Conservation (phyloP, 2,888 invertebrate genomes). For the Aethes cnicana region DNA sequence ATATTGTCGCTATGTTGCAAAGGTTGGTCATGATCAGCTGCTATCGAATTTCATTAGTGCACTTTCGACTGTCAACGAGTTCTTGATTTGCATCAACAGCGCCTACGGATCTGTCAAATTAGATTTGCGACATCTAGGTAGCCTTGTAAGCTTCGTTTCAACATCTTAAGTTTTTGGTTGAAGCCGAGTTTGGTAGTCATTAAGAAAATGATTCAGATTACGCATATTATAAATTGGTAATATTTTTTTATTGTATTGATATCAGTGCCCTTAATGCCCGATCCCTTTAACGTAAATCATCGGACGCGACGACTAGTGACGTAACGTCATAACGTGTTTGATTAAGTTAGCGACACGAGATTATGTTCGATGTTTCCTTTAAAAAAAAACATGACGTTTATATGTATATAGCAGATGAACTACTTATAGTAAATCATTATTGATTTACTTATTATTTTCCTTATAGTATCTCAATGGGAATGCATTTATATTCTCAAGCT, state of each 20-base stretch:
- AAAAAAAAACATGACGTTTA: conserved; percentile 17
- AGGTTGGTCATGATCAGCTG: background rate
- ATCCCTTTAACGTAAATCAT: conserved; percentile 19
- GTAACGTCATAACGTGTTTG: conserved; percentile 22
- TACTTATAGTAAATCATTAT: background rate
- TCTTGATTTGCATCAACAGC: conserved; percentile 1
- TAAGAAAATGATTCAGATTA: no score
- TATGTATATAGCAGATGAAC: conserved; percentile 17
- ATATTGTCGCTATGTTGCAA: background rate
- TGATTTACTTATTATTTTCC: conserved; percentile 7
- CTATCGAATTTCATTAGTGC: background rate
- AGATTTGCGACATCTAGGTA: conserved; percentile 10
- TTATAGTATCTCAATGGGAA: conserved; percentile 6
- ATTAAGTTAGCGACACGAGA: conserved; percentile 17
- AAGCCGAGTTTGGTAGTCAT: no score
- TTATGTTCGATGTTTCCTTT: conserved; percentile 21
- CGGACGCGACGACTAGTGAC: conserved; percentile 12
- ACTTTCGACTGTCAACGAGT: conserved; percentile 1
- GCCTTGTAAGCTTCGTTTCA: conserved; percentile 1
- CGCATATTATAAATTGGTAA: no score
- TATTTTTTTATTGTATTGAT: background rate
- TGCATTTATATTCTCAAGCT: no score
- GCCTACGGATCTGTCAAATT: background rate
- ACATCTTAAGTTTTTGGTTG: no score
- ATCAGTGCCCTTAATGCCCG: conserved; percentile 1